A percentile compares a stretch with the other conserved stretches of the same genome.
phyloP scores from a whole-genome alignment of 2,113 vertebrate genomes.

The Mohoua ochrocephala region DNA sequence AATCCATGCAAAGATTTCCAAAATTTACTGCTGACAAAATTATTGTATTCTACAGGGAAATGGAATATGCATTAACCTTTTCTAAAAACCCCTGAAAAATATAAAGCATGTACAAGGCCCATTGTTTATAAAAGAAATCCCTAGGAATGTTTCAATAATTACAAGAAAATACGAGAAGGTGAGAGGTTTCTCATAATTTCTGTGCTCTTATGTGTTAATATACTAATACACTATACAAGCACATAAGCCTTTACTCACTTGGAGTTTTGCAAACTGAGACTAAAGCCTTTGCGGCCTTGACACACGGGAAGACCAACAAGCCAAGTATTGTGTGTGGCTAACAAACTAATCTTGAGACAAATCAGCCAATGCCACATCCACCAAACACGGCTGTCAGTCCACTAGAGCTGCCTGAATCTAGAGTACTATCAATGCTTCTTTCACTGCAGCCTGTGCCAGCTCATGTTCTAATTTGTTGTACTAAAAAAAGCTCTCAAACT shows the following conservation, averaged over 20 bases:
- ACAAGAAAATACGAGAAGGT: background rate
- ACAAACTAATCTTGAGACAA: background rate
- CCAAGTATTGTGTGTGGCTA: background rate
- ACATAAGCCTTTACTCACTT: background rate
- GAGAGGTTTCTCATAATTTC: background rate
- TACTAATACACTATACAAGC: background rate
- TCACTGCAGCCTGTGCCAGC: background rate
- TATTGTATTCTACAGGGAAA: background rate
- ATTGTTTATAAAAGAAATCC: background rate
- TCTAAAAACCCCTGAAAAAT: background rate
- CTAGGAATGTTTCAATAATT: background rate
- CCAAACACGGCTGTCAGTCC: fast-evolving
- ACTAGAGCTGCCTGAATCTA: background rate
- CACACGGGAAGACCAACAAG: background rate
- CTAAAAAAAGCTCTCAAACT: constrained; percentile 26
- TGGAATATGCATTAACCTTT: background rate
- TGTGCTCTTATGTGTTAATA: background rate
- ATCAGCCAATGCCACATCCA: background rate
- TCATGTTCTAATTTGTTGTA: background rate
- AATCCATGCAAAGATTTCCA: background rate
- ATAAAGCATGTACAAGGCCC: background rate
- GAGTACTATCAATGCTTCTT: background rate
- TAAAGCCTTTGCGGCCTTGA: background rate
- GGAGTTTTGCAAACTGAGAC: background rate
- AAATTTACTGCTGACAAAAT: background rate